Percentiles rank a stretch among this genome's conserved stretches.
Evolutionary conservation across 2,888 invertebrate species (phyloP).

Genomic region (Drosophila anomalipes): DNA sequence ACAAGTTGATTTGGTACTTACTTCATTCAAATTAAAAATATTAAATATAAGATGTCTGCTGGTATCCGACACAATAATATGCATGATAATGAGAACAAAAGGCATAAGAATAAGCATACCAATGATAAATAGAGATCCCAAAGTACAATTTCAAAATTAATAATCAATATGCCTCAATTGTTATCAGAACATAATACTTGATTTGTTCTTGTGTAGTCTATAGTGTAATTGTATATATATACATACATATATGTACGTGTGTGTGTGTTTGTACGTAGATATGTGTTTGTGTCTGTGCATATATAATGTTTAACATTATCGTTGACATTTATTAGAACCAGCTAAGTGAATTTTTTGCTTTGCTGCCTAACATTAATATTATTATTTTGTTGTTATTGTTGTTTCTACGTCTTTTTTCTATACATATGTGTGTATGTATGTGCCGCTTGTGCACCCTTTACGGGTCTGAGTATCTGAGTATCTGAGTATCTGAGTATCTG

Average conservation of each 20-base stretch:
- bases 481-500: constrained; percentile 26
- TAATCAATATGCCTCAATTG: background rate
- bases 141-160: background rate
- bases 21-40: background rate
- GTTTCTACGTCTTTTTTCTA: background rate
- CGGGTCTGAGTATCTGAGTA: constrained; percentile 19
- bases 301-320: constrained; percentile 72
- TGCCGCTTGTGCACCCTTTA: constrained; percentile 38
- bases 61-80: background rate
- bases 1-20: background rate
- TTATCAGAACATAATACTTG: background rate
- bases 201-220: constrained; percentile 9
- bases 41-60: background rate
- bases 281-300: constrained; percentile 17
- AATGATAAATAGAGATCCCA: background rate
- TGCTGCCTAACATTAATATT: constrained; percentile 50
- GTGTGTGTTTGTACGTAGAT: background rate
- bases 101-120: background rate
- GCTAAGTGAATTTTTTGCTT: constrained; percentile 69
- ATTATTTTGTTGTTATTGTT: constrained; percentile 44
- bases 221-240: background rate
- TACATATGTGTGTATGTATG: background rate
- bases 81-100: background rate
- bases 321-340: constrained; percentile 74
- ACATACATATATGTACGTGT: background rate